Evolutionary conservation across 2,797 vertebrate genomes (phyloP).

Genomic region (Typhlichthys eigenmanni): DNA sequence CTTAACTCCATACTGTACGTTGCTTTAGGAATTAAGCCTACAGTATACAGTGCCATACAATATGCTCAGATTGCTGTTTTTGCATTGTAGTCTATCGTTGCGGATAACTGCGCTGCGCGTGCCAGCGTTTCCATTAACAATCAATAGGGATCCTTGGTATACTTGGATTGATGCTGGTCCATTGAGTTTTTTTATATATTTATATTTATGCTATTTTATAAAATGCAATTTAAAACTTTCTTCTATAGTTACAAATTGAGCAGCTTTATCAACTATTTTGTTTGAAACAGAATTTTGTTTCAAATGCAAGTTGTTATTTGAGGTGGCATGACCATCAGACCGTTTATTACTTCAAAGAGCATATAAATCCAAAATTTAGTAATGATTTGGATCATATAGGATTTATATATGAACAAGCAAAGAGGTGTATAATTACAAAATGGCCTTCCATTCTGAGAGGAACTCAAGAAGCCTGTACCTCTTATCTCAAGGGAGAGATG

Average conservation of each 20-base stretch:
- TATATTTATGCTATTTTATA: too few species aligned
- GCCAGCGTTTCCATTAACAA: conserved; percentile 47
- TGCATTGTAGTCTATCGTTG: conserved; percentile 9
- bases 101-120: conserved; percentile 14
- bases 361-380: background rate
- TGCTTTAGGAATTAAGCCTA: too few species aligned
- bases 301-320: background rate
- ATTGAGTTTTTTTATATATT: too few species aligned
- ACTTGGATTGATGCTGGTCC: background rate
- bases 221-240: too few species aligned
- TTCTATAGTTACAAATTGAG: too few species aligned
- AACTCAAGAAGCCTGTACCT: conserved; percentile 35
- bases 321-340: background rate
- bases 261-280: too few species aligned
- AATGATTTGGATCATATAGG: conserved; percentile 19
- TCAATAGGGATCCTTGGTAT: background rate
- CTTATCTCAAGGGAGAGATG: conserved; percentile 49
- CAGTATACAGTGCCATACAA: background rate
- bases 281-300: too few species aligned
- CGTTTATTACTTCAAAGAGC: background rate
- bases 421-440: conserved; percentile 24
- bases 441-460: conserved; percentile 36
- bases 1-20: too few species aligned
- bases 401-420: conserved; percentile 21
- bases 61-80: conserved; percentile 44